Evolutionary conservation across 2,888 invertebrate species (phyloP).

Genomic region (Steromphala cineraria): DNA sequence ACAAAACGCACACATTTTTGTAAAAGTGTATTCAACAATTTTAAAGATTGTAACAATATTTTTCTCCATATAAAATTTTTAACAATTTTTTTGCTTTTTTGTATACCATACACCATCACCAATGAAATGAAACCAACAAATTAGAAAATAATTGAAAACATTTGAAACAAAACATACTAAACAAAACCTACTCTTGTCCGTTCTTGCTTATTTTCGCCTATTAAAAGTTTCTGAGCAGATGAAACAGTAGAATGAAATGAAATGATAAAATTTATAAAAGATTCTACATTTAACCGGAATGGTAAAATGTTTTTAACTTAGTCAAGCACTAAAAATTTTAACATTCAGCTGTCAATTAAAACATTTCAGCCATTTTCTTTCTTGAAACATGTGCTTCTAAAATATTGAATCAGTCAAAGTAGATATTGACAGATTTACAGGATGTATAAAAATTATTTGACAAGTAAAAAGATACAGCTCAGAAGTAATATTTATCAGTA

Average conservation of each 20-base stretch:
- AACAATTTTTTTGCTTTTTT: background rate
- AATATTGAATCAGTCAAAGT: background rate
- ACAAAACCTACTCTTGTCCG: background rate
- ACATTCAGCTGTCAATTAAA: background rate
- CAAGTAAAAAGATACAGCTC: background rate
- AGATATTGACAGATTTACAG: background rate
- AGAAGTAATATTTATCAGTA: background rate
- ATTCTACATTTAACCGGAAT: background rate
- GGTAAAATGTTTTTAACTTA: background rate
- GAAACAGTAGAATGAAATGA: background rate
- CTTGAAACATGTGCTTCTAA: background rate
- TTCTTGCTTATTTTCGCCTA: too few species aligned
- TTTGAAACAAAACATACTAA: background rate
- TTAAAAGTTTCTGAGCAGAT: background rate
- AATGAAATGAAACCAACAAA: background rate
- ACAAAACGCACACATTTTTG: background rate
- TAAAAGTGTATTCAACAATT: background rate
- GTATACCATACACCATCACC: background rate
- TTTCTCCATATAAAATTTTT: background rate
- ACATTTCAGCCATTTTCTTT: background rate
- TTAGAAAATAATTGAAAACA: background rate
- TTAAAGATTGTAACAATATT: background rate
- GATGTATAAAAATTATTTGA: background rate
- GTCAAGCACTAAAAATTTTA: background rate
- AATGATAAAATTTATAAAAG: background rate